Evolutionary conservation across 2,888 invertebrate genomes (phyloP).

Genomic region (Theretra japonica): DNA sequence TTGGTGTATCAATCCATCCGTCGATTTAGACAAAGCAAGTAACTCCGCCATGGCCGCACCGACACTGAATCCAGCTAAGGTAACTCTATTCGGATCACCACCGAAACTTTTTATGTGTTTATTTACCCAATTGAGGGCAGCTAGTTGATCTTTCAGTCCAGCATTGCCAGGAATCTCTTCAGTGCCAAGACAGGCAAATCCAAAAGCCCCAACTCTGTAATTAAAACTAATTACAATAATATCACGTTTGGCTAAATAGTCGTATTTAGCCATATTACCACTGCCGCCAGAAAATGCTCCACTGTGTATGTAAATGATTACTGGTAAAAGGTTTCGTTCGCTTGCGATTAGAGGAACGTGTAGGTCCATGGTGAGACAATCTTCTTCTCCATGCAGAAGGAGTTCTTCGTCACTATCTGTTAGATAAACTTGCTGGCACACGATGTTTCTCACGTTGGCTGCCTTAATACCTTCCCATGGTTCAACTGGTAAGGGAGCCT

Average conservation of each 20-base stretch:
- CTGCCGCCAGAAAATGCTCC: conserved; percentile 74
- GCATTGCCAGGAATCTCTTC: conserved; percentile 91
- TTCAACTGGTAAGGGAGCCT: conserved; percentile 70
- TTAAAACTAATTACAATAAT: conserved; percentile 88
- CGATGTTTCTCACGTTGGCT: conserved; percentile 52
- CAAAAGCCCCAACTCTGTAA: conserved; percentile 89
- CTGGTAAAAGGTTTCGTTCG: conserved; percentile 66
- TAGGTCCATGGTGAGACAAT: conserved; percentile 68
- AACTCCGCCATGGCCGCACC: conserved; percentile 86
- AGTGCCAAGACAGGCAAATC: conserved; percentile 87
- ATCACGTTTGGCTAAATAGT: conserved; percentile 88
- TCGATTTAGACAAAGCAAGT: conserved; percentile 62
- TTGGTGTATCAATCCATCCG: conserved; percentile 69
- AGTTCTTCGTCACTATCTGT: conserved; percentile 55
- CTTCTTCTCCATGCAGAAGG: conserved; percentile 64
- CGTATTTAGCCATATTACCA: conserved; percentile 72
- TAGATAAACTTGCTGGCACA: conserved; percentile 70
- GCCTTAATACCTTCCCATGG: conserved; percentile 60
- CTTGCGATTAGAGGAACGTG: conserved; percentile 65
- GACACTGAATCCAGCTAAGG: conserved; percentile 92
- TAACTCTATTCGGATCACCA: conserved; percentile 91
- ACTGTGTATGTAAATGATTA: conserved; percentile 74
- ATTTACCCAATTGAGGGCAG: conserved; percentile 90
- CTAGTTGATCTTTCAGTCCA: conserved; percentile 92
- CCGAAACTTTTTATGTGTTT: conserved; percentile 91